Evolutionary conservation across 1,140 invertebrate species (phyloP), one percentile per base, ranked within the genome.

Genomic region (Spodoptera litura): DNA sequence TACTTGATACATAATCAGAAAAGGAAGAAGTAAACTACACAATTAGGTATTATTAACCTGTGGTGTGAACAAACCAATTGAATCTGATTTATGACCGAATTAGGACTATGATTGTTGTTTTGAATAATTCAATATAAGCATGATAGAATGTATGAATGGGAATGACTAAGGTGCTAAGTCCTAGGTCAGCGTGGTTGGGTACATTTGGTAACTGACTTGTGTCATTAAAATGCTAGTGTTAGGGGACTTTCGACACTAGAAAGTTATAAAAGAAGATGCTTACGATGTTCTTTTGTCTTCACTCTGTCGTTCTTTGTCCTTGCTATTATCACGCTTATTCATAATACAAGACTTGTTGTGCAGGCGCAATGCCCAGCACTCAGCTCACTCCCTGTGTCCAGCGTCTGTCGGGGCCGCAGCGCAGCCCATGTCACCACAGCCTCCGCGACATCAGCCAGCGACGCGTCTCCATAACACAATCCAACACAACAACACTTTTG

Each of bases 251-350:
- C 6, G 3, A n/a, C 53, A 8, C 11, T 25, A 77, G 51, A 59
- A 58, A 75, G n/a, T n/a, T 62, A 78, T 31, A 56, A 78, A 61
- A 55, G 27, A 74, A 76, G 49, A 51, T 75, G 78, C 93, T 94
- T 89, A 94, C 94, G 91, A 91, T 82, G 91, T 93, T 88, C 93
- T 90, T 89, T 94, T 94, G 71, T 94, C 93, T 83, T 94, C 94
- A 82, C 88, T 93, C 87, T 94, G 93, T 86, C 92, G 92, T 91
- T 94, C 93, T 85, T 94, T 93, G 78, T 95, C 93, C 87, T 93
- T 93, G 87, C 85, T 94, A 85, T 89, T 90, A 71, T 94, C 93
- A 84, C 93, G 93, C 83, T 94, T 95, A 90, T 95, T 95, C 94
- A 95, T 95, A 92, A 94, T 95, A 94, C 85, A 89, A 89, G 89